Base-by-base conservation (phyloP, 2,888 invertebrate genomes). In the Theretra japonica region DNA sequence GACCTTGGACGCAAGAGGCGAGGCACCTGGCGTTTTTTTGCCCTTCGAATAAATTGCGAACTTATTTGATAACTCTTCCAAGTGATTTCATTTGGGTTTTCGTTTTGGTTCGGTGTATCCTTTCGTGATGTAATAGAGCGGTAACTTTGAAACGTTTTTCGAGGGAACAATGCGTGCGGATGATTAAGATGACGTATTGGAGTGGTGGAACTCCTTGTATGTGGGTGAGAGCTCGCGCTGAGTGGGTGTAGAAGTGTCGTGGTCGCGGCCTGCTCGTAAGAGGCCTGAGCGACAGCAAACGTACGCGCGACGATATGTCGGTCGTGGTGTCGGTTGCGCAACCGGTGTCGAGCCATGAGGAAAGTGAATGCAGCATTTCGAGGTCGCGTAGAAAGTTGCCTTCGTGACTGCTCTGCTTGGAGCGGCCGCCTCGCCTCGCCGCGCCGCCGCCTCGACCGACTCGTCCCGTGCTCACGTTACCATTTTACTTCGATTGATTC, bases 311-410 rank as follows among this genome's bases (percentile, higher is more conserved):
- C 81, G 79, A 88, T 91, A 92, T 93, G 90, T 92, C 90, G 90
- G 93, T 88, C 91, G 89, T 84, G 80, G 83, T 86, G 86, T 84
- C 84, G 85, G 85, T 94, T 94, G 91, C 92, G 94, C 91, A 94
- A 94, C 93, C 92, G 90, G 91, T 90, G 93, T 89, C 83, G 88
- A 87, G 88, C 88, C 83, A 88, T 88, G 91, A 93, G 88, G 94
- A 94, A 94, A 94, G 94, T 94, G 94, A 94, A 94, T 88, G 93
- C 92, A 91, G 92, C 90, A 91, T 88, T 94, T 93, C 90, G 94
- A 94, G 94, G 94, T 94, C 94, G 87, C 89, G 86, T 93, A 94
- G 94, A 94, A 94, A 94, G 94, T 94, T 91, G 88, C 88, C 86
- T 86, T 77, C 85, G 84, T 83, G 79, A 83, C 80, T 83, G 83